Evolutionary conservation across 2,797 vertebrate species (phyloP), one percentile per base, ranked within the genome.

Genomic region (Petrocephalus sullivani): DNA sequence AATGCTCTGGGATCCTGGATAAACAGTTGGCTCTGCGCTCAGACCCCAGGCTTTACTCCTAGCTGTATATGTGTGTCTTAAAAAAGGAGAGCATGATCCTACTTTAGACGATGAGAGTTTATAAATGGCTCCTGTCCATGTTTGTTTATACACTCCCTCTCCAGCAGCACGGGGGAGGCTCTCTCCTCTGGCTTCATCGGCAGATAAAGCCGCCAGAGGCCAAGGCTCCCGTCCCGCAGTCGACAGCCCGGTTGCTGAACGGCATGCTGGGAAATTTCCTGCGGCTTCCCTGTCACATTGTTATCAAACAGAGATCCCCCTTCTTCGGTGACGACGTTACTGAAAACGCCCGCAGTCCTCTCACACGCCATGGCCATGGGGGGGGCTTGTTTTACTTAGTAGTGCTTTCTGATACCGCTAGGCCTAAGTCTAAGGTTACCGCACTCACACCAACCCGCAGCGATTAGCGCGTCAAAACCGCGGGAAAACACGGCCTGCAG

Each of bases 51-150:
- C 3, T 3, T 33, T 23, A 33, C 23, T 67, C 28, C 12, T 3
- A 33, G 4, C 23, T 33, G 61, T 12, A 14, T 67, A 23, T 67
- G 61, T 33, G 1, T 67, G 9, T 67, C 61, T 67, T 12, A 10
- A 67, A 67, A 67, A 23, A 67, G 41, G 41, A 2, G 23, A 28
- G 9, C 60, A 23, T 4, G 61, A 14, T 28, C 41, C 1, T 33
- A 6, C 53, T 85, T 85, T 33, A 85, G 12, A 82, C 0, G 19
- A 23, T 1, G 19, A 23, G 83, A 85, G 49, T 57, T 85, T 57
- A 54, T 85, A 56, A 54, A 85, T 85, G n/a, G 83, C 78, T 75
- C 41, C 49, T 82, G 46, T 53, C 78, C n/a, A 28, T 85, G 81
- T 54, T 51, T 84, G 81, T 84, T 51, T 84, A 54, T 54, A 21